phyloP scores from a whole-genome alignment of 2,888 invertebrate species.

The Andrena haemorrhoa region DNA sequence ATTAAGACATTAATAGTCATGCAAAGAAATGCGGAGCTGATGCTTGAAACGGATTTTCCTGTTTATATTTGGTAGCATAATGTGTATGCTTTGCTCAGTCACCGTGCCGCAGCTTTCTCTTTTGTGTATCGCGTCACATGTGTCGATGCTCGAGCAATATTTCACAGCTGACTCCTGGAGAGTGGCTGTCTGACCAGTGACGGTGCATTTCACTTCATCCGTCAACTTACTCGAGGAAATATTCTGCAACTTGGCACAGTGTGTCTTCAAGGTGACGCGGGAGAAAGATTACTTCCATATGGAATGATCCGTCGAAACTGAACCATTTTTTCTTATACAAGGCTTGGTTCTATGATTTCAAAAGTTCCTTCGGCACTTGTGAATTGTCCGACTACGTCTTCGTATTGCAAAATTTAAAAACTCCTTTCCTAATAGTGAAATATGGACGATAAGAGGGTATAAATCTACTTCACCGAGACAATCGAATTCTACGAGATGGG shows the following conservation, averaged over 20 bases:
- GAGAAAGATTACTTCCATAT: background rate
- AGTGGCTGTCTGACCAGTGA: constrained; percentile 40
- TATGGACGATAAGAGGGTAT: background rate
- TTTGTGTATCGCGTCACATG: constrained; percentile 1
- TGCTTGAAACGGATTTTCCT: too few species aligned
- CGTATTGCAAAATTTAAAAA: too few species aligned
- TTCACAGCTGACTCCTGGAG: constrained; percentile 13
- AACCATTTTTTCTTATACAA: background rate
- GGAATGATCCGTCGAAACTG: background rate
- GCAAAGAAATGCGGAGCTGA: too few species aligned
- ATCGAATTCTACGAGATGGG: too few species aligned
- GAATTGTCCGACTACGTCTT: too few species aligned
- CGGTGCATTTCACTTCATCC: constrained; percentile 38
- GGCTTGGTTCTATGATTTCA: background rate
- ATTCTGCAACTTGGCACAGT: background rate
- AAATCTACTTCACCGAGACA: too few species aligned
- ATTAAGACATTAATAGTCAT: too few species aligned
- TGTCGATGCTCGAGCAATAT: constrained; percentile 35
- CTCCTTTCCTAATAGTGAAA: background rate
- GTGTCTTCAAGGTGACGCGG: background rate
- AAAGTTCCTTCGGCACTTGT: background rate
- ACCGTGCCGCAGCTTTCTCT: background rate
- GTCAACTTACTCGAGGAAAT: constrained; percentile 18
- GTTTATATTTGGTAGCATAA: background rate
- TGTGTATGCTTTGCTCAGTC: background rate